Conservation (phyloP, 2,113 vertebrate genomes). For the Psilopsiagon aurifrons region DNA sequence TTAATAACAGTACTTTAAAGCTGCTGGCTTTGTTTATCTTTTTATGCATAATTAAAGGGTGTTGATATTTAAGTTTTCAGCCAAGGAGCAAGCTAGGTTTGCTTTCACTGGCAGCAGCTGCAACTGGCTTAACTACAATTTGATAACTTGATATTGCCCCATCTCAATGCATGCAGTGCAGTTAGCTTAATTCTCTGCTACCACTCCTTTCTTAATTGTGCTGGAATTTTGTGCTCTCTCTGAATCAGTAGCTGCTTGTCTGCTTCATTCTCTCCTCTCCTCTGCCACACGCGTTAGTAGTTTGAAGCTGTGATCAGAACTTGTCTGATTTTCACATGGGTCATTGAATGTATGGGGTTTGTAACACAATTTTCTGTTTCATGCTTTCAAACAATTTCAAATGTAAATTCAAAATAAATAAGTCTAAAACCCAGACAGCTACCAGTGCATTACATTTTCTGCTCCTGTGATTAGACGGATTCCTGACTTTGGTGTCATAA, state of each 20-base stretch:
- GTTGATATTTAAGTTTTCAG: conserved; percentile 58
- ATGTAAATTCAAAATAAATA: not conserved
- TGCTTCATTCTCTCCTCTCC: not conserved
- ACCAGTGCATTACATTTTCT: not conserved
- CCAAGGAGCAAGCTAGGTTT: conserved; percentile 28
- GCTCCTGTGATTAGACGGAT: not conserved
- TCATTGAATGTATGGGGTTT: not conserved
- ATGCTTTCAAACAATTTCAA: not conserved
- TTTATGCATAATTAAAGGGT: conserved; percentile 59
- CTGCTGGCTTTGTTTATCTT: conserved; percentile 54
- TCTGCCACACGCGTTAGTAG: not conserved
- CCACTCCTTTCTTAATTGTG: not conserved
- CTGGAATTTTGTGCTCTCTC: not conserved
- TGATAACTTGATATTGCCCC: conserved; percentile 28
- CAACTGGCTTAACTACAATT: not conserved
- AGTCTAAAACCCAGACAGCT: not conserved
- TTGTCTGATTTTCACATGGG: not conserved
- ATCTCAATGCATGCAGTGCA: rapidly evolving
- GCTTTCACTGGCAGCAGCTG: conserved; percentile 20
- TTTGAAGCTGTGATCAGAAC: not conserved
- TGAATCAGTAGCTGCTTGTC: not conserved
- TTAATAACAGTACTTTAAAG: conserved; percentile 56
- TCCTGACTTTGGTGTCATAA: not conserved
- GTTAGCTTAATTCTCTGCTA: not conserved
- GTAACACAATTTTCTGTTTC: not conserved